Evolutionary conservation across 2,888 invertebrate species (phyloP), one percentile per base, ranked within the genome.

Genomic region (Drosophila pseudotakahashii): DNA sequence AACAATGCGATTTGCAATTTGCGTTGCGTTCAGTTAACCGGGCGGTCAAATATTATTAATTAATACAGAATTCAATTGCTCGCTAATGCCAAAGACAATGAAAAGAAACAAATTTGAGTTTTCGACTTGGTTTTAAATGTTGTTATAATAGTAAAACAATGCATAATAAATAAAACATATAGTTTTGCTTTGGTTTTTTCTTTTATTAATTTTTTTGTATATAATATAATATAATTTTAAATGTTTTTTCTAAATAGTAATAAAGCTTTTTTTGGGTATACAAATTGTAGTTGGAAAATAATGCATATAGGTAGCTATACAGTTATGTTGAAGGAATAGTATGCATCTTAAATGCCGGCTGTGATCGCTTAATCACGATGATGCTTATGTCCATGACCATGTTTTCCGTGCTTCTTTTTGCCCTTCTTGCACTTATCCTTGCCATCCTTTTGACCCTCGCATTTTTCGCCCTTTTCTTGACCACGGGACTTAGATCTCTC

Each of bases 381-480:
- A 10, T 10, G 23, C 44, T 32, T n/a, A 30, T 47, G 30, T 14
- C 30, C 30, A 47, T 34, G 54, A 3, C 19, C 44, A 2, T 34
- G 39, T 14, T 41, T 54, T 19, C 19, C 16, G 16, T 60, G 44
- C 59, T 44, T 44, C 44, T 37, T 47, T n/a, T 44, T 42, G 13
- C 26, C 19, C 45, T 57, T 77, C 30, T 50, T 16, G 16, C 14
- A 2, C 3, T 47, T 16, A 2, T 51, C 16, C 53, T 53, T 73
- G n/a, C 39, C 26, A 26, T 5, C 19, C 23, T 53, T 14, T 10
- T 39, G 9, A n/a, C 53, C 23, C 39, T 19, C 16, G 3, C 41
- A 45, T 36, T 75, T 67, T 11, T 26, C 53, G 7, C 44, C 32
- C 41, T 67, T 58, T 3, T 39, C 36, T 9, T 45, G 45, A 1